Percentiles rank a stretch among this genome's conserved stretches.
These are phyloP conservation scores for Dolichopus griseipennis DNA, from an alignment of 2,888 invertebrate species.

Conservation along the genomic window DNA sequence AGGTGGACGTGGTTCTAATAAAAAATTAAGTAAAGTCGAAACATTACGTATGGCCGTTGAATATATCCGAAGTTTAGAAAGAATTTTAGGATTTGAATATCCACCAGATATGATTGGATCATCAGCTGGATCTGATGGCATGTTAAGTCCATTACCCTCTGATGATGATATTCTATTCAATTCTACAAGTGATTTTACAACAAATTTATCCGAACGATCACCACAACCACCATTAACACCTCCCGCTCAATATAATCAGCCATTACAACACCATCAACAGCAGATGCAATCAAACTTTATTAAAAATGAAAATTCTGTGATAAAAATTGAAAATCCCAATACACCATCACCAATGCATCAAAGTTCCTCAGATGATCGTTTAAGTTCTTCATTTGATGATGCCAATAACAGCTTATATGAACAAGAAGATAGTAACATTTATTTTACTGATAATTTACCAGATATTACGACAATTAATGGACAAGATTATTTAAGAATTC, in stretches of 20 bases:
- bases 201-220: neutral
- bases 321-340: slow-evolving; percentile 28
- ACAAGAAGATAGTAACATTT: slow-evolving; percentile 18
- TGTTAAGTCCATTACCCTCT: neutral
- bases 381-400: slow-evolving; percentile 5
- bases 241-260: slow-evolving; percentile 24
- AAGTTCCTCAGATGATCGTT: slow-evolving; percentile 4
- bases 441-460: slow-evolving; percentile 37
- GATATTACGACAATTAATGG: slow-evolving; percentile 43
- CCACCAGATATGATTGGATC: slow-evolving; percentile 25
- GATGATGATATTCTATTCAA: slow-evolving; percentile 9
- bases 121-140: neutral
- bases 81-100: slow-evolving; percentile 58
- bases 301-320: slow-evolving; percentile 33
- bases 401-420: slow-evolving; percentile 17
- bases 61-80: slow-evolving; percentile 75
- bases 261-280: neutral
- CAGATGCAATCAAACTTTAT: slow-evolving; percentile 14
- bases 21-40: slow-evolving; percentile 80
- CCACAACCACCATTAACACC: neutral
- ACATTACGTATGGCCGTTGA: slow-evolving; percentile 84
- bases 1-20: slow-evolving; percentile 54
- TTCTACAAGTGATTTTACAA: neutral
- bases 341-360: slow-evolving; percentile 13
- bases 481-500: slow-evolving; percentile 52